A percentile compares a stretch with the other conserved stretches of the same genome.
phyloP scores from a whole-genome alignment of 2,888 invertebrate species.

The Aplocera efformata region DNA sequence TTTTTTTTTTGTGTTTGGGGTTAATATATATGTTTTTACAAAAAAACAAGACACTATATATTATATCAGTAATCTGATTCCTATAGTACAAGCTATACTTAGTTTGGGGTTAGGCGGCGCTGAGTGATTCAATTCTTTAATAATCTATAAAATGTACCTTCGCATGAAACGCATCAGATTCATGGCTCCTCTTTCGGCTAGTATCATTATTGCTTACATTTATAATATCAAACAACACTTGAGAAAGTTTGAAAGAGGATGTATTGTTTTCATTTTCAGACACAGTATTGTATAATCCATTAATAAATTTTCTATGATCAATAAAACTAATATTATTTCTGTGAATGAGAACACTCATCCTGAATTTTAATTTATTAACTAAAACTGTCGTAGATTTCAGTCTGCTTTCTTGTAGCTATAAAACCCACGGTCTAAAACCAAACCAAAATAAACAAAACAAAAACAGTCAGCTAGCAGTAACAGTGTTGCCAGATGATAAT shows the following conservation, averaged over 20 bases:
- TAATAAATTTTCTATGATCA: constrained; percentile 49
- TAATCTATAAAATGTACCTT: constrained; percentile 40
- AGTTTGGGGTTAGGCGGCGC: too few relatives aligned
- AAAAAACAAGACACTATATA: too few relatives aligned
- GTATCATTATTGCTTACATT: constrained; percentile 27
- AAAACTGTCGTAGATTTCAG: too few relatives aligned
- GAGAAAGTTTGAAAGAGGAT: constrained; percentile 36
- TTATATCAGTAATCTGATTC: too few relatives aligned
- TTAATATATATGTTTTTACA: too few relatives aligned
- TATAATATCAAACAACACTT: constrained; percentile 51
- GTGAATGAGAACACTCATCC: constrained; percentile 31
- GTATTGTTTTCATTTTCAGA: constrained; percentile 25
- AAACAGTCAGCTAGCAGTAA: too few relatives aligned
- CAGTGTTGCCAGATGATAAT: too few relatives aligned
- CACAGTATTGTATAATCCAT: constrained; percentile 47
- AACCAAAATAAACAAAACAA: too few relatives aligned
- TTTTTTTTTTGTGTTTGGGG: too few relatives aligned
- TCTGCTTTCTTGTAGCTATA: too few relatives aligned
- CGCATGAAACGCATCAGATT: constrained; percentile 32
- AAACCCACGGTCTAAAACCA: too few relatives aligned
- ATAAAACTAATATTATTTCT: constrained; percentile 36
- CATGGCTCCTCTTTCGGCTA: constrained; percentile 43
- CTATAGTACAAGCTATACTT: too few relatives aligned
- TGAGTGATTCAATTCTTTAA: background rate
- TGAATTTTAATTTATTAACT: background rate